These are phyloP conservation scores for Denticeps clupeoides DNA, from an alignment of 2,797 vertebrate species.

Conservation along the genomic window DNA sequence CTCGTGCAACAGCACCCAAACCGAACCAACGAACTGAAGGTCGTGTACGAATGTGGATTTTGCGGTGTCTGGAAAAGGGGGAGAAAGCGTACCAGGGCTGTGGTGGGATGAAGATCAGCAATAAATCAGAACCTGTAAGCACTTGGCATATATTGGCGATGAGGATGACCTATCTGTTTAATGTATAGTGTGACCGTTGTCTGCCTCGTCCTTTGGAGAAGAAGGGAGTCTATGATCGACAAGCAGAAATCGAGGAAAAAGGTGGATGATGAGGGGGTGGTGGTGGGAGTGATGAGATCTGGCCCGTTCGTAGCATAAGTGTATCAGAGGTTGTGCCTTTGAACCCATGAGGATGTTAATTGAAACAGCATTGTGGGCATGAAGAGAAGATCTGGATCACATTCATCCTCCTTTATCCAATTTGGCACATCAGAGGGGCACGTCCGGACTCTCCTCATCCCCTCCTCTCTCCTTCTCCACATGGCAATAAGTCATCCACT, in stretches of 20 bases:
- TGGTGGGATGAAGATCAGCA: conserved; percentile 21
- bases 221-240: conserved; percentile 3
- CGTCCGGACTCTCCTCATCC: conserved; percentile 20
- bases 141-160: conserved; percentile 34
- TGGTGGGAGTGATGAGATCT: conserved; percentile 49
- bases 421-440: conserved; percentile 45
- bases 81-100: conserved; percentile 9
- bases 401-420: conserved; percentile 58
- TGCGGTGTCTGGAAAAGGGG: no score
- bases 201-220: not conserved
- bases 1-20: no score
- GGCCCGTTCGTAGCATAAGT: conserved; percentile 47
- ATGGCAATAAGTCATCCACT: conserved; percentile 60
- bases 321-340: conserved; percentile 53
- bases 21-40: no score
- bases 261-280: conserved; percentile 38
- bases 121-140: conserved; percentile 41
- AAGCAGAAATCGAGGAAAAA: conserved; percentile 36
- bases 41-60: no score
- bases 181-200: conserved; percentile 47
- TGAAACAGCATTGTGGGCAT: conserved; percentile 63
- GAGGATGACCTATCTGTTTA: conserved; percentile 44
- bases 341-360: conserved; percentile 56
- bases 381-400: conserved; percentile 54
- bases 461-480: conserved; percentile 30